phyloP scores from a whole-genome alignment of 2,113 vertebrate genomes.

The Dicaeum eximium region DNA sequence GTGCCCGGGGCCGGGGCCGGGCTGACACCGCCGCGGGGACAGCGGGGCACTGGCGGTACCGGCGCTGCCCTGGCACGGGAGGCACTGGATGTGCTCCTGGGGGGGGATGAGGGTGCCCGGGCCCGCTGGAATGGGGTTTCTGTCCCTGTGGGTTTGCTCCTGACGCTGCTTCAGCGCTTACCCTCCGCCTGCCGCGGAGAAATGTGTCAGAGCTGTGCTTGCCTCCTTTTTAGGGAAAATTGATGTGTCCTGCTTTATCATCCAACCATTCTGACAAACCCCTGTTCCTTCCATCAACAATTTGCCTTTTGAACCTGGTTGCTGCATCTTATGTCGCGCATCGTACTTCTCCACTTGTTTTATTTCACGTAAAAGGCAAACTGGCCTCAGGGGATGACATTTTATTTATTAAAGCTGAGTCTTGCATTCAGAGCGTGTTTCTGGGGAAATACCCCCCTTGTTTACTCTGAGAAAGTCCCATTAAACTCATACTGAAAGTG shows the following conservation, averaged over 20 bases:
- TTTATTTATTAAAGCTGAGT: not conserved
- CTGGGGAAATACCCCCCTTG: not conserved
- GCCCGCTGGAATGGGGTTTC: not conserved
- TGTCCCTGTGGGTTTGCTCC: rapidly evolving
- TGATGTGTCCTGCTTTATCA: rapidly evolving
- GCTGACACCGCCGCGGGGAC: not conserved
- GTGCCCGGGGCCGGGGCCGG: not conserved
- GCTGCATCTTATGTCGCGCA: rapidly evolving
- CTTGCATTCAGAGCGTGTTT: not conserved
- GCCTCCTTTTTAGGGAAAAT: not conserved
- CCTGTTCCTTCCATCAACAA: rapidly evolving
- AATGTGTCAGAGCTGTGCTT: rapidly evolving
- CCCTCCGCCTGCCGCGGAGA: rapidly evolving
- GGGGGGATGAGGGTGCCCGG: not conserved
- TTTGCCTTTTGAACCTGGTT: not conserved
- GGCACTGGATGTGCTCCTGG: rapidly evolving
- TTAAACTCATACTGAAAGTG: not conserved
- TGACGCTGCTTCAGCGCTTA: not conserved
- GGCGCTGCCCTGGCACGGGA: not conserved
- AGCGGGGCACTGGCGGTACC: not conserved
- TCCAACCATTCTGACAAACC: rapidly evolving
- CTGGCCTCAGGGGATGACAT: not conserved
- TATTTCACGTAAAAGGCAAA: rapidly evolving
- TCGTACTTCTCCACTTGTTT: not conserved
- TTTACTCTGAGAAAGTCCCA: not conserved